These are phyloP conservation scores for Macrotis lagotis DNA, from an alignment of 2,113 vertebrate genomes.

Conservation along the genomic window DNA sequence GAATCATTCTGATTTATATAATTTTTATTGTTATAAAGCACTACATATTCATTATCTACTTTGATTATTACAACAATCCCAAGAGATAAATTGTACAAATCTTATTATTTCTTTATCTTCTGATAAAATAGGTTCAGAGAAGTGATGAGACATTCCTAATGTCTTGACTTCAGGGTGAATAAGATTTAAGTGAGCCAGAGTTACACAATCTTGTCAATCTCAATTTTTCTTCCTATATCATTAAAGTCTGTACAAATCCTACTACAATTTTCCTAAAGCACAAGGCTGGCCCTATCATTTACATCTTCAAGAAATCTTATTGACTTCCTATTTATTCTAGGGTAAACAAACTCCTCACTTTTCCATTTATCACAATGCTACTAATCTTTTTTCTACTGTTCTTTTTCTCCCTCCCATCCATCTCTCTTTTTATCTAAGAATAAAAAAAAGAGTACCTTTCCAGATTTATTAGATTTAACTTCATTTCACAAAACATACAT, in stretches of 20 bases:
- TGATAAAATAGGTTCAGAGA: slow-evolving; percentile 17
- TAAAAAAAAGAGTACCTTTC: neutral
- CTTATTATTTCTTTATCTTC: neutral
- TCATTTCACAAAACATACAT: neutral
- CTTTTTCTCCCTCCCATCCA: too few species aligned
- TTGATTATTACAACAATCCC: too few species aligned
- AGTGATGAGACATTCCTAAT: neutral
- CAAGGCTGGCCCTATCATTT: neutral
- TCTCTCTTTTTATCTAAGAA: too few species aligned
- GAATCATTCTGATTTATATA: neutral
- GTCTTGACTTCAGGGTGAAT: neutral
- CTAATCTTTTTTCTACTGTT: too few species aligned
- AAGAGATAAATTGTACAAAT: neutral
- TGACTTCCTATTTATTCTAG: neutral
- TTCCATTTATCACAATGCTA: too few species aligned
- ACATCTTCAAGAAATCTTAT: neutral
- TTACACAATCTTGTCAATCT: neutral
- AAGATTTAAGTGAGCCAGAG: neutral
- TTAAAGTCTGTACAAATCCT: neutral
- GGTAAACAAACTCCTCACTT: neutral
- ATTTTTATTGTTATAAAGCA: neutral
- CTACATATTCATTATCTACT: neutral
- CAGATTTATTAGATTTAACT: neutral
- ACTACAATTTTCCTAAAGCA: neutral
- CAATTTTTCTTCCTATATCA: neutral